Percentiles rank a stretch among this genome's conserved stretches.
Conservation (phyloP, 2,113 vertebrate species). For the Clinocottus analis region DNA sequence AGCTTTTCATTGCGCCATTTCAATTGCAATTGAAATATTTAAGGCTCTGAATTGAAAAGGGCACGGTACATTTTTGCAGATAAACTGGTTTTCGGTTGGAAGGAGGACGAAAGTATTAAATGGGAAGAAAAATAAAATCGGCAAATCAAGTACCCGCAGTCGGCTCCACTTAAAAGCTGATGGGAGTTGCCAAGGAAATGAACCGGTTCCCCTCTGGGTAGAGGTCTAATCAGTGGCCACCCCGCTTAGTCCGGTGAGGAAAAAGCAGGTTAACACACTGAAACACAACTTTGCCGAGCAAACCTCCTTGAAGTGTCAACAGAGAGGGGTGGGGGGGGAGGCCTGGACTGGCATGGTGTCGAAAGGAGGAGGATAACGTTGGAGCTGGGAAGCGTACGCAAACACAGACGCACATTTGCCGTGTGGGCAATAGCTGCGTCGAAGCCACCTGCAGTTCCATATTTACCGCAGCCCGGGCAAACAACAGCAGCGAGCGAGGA, state of each 20-base stretch:
- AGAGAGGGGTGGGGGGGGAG: too few relatives aligned
- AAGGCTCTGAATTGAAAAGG: slow-evolving; percentile 74
- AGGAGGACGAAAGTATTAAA: slow-evolving; percentile 55
- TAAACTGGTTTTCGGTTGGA: slow-evolving; percentile 54
- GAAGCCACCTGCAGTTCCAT: slow-evolving; percentile 72
- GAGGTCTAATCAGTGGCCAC: slow-evolving; percentile 72
- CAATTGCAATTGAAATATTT: slow-evolving; percentile 73
- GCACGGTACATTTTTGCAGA: slow-evolving; percentile 59
- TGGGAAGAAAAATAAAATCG: slow-evolving; percentile 43
- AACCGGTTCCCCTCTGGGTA: slow-evolving; percentile 53
- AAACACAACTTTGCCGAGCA: slow-evolving; percentile 46
- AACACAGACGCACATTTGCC: slow-evolving; percentile 48
- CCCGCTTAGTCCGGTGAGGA: slow-evolving; percentile 56
- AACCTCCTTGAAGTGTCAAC: slow-evolving; percentile 51
- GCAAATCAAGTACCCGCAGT: slow-evolving; percentile 53
- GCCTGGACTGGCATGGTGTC: slow-evolving; percentile 60
- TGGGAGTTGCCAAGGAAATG: slow-evolving; percentile 71
- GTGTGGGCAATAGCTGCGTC: slow-evolving; percentile 61
- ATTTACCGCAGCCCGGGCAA: slow-evolving; percentile 73
- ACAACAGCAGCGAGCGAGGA: slow-evolving; percentile 64
- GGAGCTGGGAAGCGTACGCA: slow-evolving; percentile 23
- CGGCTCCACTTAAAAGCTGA: slow-evolving; percentile 77
- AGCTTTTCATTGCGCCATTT: slow-evolving; percentile 65
- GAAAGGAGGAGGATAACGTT: slow-evolving; percentile 24
- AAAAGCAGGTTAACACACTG: slow-evolving; percentile 72